Evolutionary conservation across 2,797 vertebrate genomes (phyloP).

Genomic region (Manis crassicaudata): DNA sequence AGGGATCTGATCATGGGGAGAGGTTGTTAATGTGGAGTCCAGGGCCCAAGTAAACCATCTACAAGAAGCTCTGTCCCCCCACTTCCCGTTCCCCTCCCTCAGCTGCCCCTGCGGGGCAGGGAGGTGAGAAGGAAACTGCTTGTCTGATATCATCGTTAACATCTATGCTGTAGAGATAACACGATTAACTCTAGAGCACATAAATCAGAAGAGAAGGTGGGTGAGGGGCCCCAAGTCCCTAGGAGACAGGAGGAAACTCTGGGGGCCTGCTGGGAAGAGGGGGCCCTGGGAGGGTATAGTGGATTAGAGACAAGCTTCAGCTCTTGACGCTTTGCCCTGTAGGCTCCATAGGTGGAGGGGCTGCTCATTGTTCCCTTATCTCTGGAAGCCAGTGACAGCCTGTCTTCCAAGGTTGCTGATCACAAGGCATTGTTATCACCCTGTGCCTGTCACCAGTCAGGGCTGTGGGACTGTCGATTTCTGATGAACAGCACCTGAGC

Average conservation of each 20-base stretch:
- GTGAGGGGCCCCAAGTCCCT: background rate
- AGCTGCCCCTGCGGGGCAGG: background rate
- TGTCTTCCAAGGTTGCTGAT: slow-evolving; percentile 56
- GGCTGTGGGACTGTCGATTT: slow-evolving; percentile 82
- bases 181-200: slow-evolving; percentile 29
- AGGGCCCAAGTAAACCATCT: background rate
- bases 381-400: slow-evolving; percentile 73
- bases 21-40: background rate
- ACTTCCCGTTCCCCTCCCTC: background rate
- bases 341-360: background rate
- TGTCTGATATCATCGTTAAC: slow-evolving; percentile 22
- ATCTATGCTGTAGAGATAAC: slow-evolving; percentile 36
- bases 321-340: background rate
- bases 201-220: background rate
- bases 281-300: background rate
- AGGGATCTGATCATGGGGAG: background rate
- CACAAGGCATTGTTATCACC: slow-evolving; percentile 61
- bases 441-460: slow-evolving; percentile 54
- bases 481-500: slow-evolving; percentile 67
- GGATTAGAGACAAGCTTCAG: slow-evolving; percentile 15
- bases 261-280: background rate
- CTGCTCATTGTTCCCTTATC: slow-evolving; percentile 74
- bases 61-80: background rate
- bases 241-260: background rate
- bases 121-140: background rate